These are phyloP conservation scores for Psilopsiagon aymara DNA, from an alignment of 2,113 vertebrate species.

Conservation along the genomic window DNA sequence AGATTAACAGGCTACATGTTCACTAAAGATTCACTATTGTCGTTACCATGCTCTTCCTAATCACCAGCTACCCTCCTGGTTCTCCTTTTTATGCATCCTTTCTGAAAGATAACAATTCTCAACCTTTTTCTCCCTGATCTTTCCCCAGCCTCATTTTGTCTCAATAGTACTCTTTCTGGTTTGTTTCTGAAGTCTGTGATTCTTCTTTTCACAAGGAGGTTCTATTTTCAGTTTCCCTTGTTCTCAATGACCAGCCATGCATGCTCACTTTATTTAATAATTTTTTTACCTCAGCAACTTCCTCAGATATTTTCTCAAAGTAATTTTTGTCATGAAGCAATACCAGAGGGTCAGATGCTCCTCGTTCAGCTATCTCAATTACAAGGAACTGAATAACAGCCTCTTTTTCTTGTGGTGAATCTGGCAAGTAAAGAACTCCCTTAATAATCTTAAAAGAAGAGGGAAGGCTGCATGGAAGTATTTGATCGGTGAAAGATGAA, in stretches of 20 bases:
- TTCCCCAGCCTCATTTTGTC: neutral
- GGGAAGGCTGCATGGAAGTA: neutral
- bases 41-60: neutral
- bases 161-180: neutral
- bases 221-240: constrained; percentile 51
- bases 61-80: neutral
- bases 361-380: neutral
- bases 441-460: neutral
- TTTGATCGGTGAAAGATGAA: neutral
- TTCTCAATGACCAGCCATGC: constrained; percentile 47
- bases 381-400: neutral
- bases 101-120: neutral
- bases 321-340: neutral
- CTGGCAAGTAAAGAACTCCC: neutral
- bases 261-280: constrained; percentile 11
- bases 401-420: neutral
- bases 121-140: neutral
- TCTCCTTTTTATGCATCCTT: neutral
- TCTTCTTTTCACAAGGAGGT: constrained; percentile 19
- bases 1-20: neutral
- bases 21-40: neutral
- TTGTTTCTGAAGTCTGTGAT: constrained; percentile 14
- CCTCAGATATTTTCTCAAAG: constrained; percentile 10
- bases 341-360: neutral
- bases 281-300: constrained; percentile 6